Conservation (phyloP, 2,113 vertebrate genomes). For the crab-eating macaque (Macaca fascicularis) region DNA sequence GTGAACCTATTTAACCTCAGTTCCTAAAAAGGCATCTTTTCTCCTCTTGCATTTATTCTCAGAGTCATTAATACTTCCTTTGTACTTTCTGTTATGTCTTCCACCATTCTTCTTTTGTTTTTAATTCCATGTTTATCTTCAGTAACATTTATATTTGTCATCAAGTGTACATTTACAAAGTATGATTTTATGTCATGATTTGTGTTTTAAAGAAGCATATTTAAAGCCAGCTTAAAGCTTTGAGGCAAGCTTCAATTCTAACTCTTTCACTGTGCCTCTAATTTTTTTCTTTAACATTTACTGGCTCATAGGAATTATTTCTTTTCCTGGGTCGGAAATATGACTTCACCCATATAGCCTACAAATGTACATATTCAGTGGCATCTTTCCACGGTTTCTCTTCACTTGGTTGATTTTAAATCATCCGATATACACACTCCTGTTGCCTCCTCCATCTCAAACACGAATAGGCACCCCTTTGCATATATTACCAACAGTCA, state of each 20-base stretch:
- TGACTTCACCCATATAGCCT: fast-evolving
- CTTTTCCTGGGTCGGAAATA: background rate
- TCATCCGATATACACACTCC: background rate
- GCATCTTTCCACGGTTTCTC: background rate
- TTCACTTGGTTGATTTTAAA: background rate
- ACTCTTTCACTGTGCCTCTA: background rate
- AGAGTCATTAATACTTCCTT: background rate
- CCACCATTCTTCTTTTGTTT: background rate
- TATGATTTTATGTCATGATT: background rate
- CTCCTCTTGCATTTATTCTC: background rate
- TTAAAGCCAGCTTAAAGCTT: background rate
- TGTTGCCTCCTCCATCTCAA: background rate
- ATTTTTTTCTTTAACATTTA: background rate
- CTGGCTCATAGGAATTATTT: background rate
- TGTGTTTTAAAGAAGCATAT: background rate
- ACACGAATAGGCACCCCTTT: background rate
- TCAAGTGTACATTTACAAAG: background rate
- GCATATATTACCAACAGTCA: background rate
- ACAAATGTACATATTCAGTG: background rate
- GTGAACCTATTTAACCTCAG: background rate
- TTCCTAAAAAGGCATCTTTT: background rate
- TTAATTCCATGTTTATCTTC: background rate
- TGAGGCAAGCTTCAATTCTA: background rate
- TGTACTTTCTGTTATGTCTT: background rate
- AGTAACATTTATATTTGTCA: background rate